Evolutionary conservation across 2,797 vertebrate genomes (phyloP).

Genomic region (Parotocinclus haroldoi): DNA sequence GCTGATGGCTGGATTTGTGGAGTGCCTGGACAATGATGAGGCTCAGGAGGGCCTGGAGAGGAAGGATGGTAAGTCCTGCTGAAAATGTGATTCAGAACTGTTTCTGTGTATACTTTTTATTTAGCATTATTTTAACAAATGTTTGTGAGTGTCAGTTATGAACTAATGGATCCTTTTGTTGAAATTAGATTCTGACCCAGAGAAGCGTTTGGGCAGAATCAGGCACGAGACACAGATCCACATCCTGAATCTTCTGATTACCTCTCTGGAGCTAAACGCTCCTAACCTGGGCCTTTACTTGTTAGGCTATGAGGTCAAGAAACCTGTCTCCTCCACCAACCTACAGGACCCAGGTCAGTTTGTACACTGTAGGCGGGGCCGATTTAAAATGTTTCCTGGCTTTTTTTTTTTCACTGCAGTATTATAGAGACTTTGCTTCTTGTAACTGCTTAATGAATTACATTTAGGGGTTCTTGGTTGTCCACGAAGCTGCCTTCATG

Average conservation of each 20-base stretch:
- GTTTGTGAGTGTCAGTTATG: too few relatives aligned
- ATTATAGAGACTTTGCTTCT: too few relatives aligned
- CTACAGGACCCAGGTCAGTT: conserved; percentile 90
- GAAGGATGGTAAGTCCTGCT: conserved; percentile 74
- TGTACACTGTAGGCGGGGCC: not conserved
- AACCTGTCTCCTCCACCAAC: conserved; percentile 90
- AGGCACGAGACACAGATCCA: conserved; percentile 92
- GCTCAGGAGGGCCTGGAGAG: conserved; percentile 85
- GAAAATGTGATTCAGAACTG: not conserved
- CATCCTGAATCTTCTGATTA: conserved; percentile 94
- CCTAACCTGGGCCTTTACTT: conserved; percentile 92
- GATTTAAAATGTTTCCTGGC: too few relatives aligned
- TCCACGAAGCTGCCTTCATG: conserved; percentile 91
- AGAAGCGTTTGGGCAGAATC: conserved; percentile 77
- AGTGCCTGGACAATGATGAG: conserved; percentile 93
- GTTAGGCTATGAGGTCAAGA: conserved; percentile 93
- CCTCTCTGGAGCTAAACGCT: conserved; percentile 88
- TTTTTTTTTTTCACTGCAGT: too few relatives aligned
- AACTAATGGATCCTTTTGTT: conserved; percentile 2
- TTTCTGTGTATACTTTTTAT: too few relatives aligned
- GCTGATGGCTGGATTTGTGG: conserved; percentile 96
- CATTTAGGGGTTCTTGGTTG: conserved; percentile 91
- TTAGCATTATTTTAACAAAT: too few relatives aligned
- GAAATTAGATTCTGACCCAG: conserved; percentile 75
- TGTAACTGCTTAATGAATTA: not conserved